Evolutionary conservation across 2,113 vertebrate species (phyloP).

Genomic region (Syngnathoides biaculeatus): DNA sequence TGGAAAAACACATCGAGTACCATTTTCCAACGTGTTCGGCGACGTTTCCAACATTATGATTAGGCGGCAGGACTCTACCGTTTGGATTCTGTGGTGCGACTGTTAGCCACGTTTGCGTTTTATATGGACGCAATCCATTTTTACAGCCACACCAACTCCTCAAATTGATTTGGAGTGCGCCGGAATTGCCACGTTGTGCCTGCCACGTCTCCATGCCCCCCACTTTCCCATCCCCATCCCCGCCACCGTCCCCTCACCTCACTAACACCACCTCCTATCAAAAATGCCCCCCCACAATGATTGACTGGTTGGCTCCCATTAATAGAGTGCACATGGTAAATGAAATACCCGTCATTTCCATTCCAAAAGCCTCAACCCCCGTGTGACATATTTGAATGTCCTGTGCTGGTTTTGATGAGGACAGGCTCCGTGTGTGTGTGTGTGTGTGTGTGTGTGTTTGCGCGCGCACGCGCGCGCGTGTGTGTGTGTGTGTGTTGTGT

Average conservation of each 20-base stretch:
- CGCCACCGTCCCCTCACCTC: conserved; percentile 64
- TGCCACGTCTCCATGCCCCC: conserved; percentile 72
- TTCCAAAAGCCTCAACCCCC: conserved; percentile 74
- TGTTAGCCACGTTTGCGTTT: conserved; percentile 58
- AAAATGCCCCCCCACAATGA: conserved; percentile 58
- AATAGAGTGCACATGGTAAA: conserved; percentile 80
- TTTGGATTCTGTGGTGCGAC: not conserved
- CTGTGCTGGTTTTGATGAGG: conserved; percentile 66
- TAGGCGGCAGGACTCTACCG: not conserved
- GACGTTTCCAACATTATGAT: too few relatives aligned
- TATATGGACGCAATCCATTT: conserved; percentile 78
- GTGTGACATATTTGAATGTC: conserved; percentile 81
- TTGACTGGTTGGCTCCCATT: conserved; percentile 75
- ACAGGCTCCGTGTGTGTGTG: conserved; percentile 5
- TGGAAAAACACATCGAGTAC: too few relatives aligned
- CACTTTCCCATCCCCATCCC: conserved; percentile 61
- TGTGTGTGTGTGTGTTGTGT: not conserved
- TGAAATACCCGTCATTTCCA: conserved; percentile 78
- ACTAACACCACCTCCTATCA: conserved; percentile 35
- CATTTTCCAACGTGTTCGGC: too few relatives aligned
- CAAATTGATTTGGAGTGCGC: conserved; percentile 61
- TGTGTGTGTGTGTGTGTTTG: not conserved
- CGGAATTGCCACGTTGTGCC: conserved; percentile 62
- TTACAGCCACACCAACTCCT: conserved; percentile 51
- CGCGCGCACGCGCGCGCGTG: too few relatives aligned